Conservation (phyloP, 2,888 invertebrate genomes). For the Suillia variegata region DNA sequence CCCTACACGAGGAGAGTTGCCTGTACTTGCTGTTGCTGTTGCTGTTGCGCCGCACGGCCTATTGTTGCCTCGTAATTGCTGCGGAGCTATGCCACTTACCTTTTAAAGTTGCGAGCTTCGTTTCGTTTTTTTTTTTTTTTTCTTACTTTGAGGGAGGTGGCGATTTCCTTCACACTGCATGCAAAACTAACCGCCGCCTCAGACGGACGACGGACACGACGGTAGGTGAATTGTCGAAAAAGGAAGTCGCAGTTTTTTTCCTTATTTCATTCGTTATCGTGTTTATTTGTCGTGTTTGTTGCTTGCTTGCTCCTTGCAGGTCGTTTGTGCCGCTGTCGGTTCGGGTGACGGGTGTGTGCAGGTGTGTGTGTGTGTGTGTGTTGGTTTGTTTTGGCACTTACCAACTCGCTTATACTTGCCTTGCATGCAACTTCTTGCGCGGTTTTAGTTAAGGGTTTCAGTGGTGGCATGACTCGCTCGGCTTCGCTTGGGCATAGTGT, state of each 20-base stretch:
- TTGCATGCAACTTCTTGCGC: not conserved
- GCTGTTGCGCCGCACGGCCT: not conserved
- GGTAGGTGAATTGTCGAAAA: not conserved
- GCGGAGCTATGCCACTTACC: too few species aligned
- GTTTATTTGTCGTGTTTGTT: conserved; percentile 21
- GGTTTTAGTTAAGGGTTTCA: not conserved
- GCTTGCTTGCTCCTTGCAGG: conserved; percentile 5
- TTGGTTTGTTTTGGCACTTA: conserved; percentile 11
- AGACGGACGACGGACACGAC: not conserved
- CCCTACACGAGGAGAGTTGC: too few species aligned
- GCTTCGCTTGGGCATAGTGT: not conserved
- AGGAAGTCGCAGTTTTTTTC: conserved; percentile 28
- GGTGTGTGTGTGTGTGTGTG: conserved; percentile 10
- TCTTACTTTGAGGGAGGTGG: too few species aligned
- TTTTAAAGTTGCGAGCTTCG: too few species aligned
- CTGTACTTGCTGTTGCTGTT: not conserved
- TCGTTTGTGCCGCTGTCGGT: too few species aligned
- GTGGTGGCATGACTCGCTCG: not conserved
- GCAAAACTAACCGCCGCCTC: not conserved
- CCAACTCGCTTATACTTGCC: conserved; percentile 1
- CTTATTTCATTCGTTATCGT: too few species aligned
- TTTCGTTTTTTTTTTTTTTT: too few species aligned
- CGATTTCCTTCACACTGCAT: not conserved
- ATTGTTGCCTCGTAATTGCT: not conserved
- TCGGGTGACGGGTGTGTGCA: not conserved